These are phyloP conservation scores for Cavia porcellus DNA, from an alignment of 2,113 vertebrate species.

Conservation along the genomic window DNA sequence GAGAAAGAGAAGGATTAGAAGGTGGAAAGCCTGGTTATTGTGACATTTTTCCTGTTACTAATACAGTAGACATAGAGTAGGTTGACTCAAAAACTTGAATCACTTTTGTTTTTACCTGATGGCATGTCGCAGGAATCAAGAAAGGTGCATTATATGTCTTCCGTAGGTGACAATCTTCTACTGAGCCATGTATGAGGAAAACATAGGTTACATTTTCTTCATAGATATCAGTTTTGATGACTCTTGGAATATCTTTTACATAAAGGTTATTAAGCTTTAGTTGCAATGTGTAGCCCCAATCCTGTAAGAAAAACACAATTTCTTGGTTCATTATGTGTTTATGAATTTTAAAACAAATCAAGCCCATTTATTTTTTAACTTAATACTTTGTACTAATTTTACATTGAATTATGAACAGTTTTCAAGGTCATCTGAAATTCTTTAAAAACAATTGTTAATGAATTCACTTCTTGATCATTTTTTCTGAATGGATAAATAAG, in stretches of 20 bases:
- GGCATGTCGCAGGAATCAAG: conserved; percentile 83
- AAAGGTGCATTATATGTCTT: conserved; percentile 82
- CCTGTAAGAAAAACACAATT: conserved; percentile 71
- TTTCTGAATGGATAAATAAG: background rate
- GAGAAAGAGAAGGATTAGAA: background rate
- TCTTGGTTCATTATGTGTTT: background rate
- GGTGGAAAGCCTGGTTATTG: background rate
- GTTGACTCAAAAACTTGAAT: background rate
- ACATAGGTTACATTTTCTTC: conserved; percentile 82
- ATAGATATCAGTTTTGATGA: conserved; percentile 79
- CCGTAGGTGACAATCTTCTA: conserved; percentile 81
- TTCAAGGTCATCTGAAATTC: background rate
- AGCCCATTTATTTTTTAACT: background rate
- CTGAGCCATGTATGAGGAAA: conserved; percentile 84
- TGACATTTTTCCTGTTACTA: background rate
- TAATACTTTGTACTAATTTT: background rate
- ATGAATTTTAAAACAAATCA: conserved; percentile 32
- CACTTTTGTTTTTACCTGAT: conserved; percentile 82
- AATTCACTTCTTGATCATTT: background rate
- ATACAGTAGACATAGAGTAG: background rate
- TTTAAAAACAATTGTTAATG: background rate
- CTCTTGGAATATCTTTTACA: conserved; percentile 80
- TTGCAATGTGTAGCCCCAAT: conserved; percentile 84
- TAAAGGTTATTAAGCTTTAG: conserved; percentile 78
- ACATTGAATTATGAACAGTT: background rate